phyloP scores from a whole-genome alignment of 2,888 invertebrate species.

The Andrena flavipes region DNA sequence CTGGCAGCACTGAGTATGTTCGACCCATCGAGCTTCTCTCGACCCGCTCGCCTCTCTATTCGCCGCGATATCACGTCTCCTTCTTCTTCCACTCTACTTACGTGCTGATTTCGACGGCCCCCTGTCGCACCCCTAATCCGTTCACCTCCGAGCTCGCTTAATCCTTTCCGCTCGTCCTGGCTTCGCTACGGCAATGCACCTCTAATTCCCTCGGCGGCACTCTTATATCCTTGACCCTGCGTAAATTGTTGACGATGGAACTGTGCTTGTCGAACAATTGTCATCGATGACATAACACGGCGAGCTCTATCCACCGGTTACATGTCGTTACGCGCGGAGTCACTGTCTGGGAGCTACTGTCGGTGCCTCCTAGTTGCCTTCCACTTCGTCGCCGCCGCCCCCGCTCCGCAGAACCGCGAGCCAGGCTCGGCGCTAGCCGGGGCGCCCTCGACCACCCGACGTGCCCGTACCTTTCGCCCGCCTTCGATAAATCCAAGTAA shows the following conservation, averaged over 20 bases:
- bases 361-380: constrained; percentile 75
- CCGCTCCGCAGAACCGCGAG: constrained; percentile 67
- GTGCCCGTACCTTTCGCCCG: too few relatives aligned
- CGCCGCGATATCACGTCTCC: constrained; percentile 31
- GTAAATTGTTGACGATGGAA: not conserved
- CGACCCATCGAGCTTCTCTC: constrained; percentile 83
- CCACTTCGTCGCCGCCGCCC: constrained; percentile 74
- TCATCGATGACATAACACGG: constrained; percentile 74
- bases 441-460: constrained; percentile 12
- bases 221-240: constrained; percentile 18
- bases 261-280: constrained; percentile 46
- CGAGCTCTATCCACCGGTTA: constrained; percentile 56
- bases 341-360: constrained; percentile 83
- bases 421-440: constrained; percentile 60
- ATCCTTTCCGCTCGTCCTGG: constrained; percentile 18
- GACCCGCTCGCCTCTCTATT: constrained; percentile 37
- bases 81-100: constrained; percentile 10
- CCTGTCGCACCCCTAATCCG: constrained; percentile 33
- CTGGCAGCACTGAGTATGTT: constrained; percentile 61
- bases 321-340: constrained; percentile 71
- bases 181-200: not conserved
- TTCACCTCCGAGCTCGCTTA: constrained; percentile 57
- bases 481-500: not conserved
- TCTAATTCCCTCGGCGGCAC: not conserved
- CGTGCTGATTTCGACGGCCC: constrained; percentile 34